Conservation (phyloP, 2,797 vertebrate genomes). For the Lepilemur septentrionalis region DNA sequence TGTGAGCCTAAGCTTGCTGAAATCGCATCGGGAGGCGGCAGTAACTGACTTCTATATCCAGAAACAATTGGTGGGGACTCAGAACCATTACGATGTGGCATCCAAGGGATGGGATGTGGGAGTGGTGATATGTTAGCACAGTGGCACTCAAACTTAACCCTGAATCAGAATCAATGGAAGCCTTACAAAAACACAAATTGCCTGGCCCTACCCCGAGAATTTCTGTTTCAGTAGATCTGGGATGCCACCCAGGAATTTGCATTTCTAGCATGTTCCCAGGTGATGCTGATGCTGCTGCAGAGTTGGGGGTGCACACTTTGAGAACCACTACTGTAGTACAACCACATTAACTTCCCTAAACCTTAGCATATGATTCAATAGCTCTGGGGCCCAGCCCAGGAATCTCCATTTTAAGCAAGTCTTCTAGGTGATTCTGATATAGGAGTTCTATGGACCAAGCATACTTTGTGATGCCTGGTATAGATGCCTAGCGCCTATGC, state of each 20-base stretch:
- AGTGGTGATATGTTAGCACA: not conserved
- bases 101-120: not conserved
- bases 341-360: not conserved
- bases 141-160: not conserved
- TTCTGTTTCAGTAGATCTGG: not conserved
- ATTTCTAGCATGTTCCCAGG: not conserved
- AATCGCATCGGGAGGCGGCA: not conserved
- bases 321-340: not conserved
- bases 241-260: not conserved
- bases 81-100: not conserved
- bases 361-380: not conserved
- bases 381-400: not conserved
- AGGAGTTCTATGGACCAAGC: not conserved
- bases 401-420: not conserved
- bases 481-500: not conserved
- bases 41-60: not conserved
- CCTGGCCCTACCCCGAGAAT: not conserved
- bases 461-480: not conserved
- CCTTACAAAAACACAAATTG: not conserved
- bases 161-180: not conserved
- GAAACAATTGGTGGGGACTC: not conserved
- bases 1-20: not conserved
- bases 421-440: not conserved
- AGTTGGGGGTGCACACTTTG: not conserved
- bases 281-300: not conserved